Evolutionary conservation across 2,888 invertebrate species (phyloP).

Genomic region (Drosophila gaucha): DNA sequence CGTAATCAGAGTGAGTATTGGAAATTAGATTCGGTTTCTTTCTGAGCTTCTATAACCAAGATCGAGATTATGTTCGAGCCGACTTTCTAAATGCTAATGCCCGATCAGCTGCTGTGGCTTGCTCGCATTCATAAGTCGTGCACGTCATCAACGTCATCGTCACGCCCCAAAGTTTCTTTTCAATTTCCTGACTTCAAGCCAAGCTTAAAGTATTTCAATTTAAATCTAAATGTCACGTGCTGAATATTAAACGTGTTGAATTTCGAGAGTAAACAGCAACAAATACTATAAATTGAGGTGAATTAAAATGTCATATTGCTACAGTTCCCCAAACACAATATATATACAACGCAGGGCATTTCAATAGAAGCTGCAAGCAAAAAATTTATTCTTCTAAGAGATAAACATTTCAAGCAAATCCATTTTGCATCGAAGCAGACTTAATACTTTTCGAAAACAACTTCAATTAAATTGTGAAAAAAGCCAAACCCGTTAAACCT

Average conservation of each 20-base stretch:
- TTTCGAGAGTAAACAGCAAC: too few relatives aligned
- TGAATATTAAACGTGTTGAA: constrained; percentile 25
- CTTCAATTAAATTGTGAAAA: too few relatives aligned
- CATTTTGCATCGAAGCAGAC: too few relatives aligned
- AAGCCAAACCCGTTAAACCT: too few relatives aligned
- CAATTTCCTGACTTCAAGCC: constrained; percentile 26
- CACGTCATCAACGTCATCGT: constrained; percentile 15
- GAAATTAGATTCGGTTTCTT: background rate
- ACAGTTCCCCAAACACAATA: background rate
- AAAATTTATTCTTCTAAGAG: too few relatives aligned
- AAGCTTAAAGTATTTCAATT: background rate
- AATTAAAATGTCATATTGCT: too few relatives aligned
- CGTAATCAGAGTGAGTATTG: constrained; percentile 29
- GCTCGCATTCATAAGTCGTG: constrained; percentile 5
- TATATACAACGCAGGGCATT: background rate
- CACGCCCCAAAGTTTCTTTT: constrained; percentile 17
- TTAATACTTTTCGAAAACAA: too few relatives aligned
- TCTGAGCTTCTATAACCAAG: background rate
- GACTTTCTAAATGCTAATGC: constrained; percentile 47
- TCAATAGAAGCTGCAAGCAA: too few relatives aligned
- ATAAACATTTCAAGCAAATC: too few relatives aligned
- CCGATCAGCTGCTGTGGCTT: constrained; percentile 4
- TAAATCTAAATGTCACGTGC: constrained; percentile 13
- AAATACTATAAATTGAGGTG: background rate
- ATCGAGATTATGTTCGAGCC: background rate